Evolutionary conservation across 2,113 vertebrate species (phyloP), one percentile per base, ranked within the genome.

Genomic region (Eonycteris spelaea): DNA sequence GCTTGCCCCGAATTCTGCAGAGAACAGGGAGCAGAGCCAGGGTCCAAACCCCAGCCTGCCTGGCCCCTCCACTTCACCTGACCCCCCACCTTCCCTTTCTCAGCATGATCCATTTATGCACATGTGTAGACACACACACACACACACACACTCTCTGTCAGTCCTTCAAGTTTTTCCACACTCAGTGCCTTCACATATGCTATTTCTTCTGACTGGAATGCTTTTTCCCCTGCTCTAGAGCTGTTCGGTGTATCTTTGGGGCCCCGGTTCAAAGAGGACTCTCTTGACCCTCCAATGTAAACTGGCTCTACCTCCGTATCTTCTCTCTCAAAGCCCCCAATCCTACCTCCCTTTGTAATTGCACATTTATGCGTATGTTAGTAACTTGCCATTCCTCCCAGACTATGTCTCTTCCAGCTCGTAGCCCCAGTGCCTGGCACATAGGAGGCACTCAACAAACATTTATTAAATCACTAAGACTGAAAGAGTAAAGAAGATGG

Each of bases 401-500:
- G 40, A 40, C n/a, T 30, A 7, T 35, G 28, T 51, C 53, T 75
- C 85, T 35, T 35, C 21, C 70, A 51, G 48, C 13, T 15, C 67
- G 43, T 28, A 86, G 71, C 13, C 38, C 26, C 38, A 48, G 83
- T 4, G 65, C 87, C 70, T 77, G 55, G 45, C 21, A 40, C 40
- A 53, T 6, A 83, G 43, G 11, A 94, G 35, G 61, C 11, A 18
- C 13, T 73, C 82, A 33, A 24, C 38, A 71, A 71, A 68, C 48
- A 65, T 53, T 28, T 22, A 24, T 24, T 45, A 16, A 93, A 65
- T 86, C 40, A 73, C 40, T 21, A 86, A 67, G 53, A 73, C 24
- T 45, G n/a, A 55, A 96, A 86, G 68, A 12, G 11, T 16, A 51
- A 95, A 94, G 57, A 59, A 75, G 28, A 89, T 10, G 18, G 43